Evolutionary conservation across 1,140 invertebrate species (phyloP), one percentile per base, ranked within the genome.

Genomic region (Sarcophaga bullata): DNA sequence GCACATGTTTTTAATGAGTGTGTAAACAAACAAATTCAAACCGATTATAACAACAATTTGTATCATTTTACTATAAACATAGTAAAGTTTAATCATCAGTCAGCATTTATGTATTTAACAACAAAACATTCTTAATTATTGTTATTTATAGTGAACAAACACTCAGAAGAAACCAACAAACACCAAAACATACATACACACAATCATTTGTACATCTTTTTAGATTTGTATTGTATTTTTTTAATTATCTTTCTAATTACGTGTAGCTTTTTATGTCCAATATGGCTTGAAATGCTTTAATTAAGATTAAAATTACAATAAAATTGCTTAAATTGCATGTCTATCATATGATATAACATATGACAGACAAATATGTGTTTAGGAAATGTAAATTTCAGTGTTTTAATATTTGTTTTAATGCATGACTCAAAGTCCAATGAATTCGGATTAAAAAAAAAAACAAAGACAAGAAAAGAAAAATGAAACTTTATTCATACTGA

Each of bases 51-150:
- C 25, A 37, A n/a, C n/a, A 37, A 37, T 37, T 37, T 37, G 25
- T 37, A 37, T 37, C 4, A 37, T 37, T 37, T 37, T 37, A 37
- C 25, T 37, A 37, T 37, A 37, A 37, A 37, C 25, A 37, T 37
- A 2, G 25, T 37, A 37, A 37, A 37, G 25, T 37, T 37, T 37
- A 37, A 37, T 37, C 25, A 37, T 52, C 50, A 1, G 2, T 10
- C 1, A 48, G 73, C 73, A 76, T 76, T 76, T 76, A 76, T 76
- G 25, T 76, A 76, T 76, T 76, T 17, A 68, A 17, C n/a, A 68
- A 68, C n/a, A 68, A 68, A 68, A 0, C 62, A 68, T 68, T 68
- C 62, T 19, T 19, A 68, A 9, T 68, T 19, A 17, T 19, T 37
- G 25, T 68, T 25, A 25, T 68, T 6, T 15, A 58, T 58, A 58